Percentiles rank a stretch among this genome's conserved stretches.
Conservation (phyloP, 92 coral and sea anemone species). For the Heliopora coerulea region DNA sequence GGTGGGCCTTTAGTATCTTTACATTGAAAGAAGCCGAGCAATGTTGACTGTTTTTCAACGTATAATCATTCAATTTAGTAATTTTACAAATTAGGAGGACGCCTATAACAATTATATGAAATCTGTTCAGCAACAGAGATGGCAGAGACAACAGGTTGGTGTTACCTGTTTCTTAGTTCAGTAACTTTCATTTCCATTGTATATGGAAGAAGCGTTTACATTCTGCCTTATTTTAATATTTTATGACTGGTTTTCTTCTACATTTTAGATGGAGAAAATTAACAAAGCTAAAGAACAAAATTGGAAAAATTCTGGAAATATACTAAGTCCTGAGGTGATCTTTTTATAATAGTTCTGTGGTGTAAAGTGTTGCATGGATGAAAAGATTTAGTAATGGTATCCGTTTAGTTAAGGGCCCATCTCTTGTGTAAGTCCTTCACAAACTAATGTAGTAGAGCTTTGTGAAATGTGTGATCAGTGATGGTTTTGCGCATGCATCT, state of each 20-base stretch:
- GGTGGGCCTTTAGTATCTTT: too few species aligned
- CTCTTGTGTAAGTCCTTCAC: too few species aligned
- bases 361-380: too few species aligned
- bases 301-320: slow-evolving; percentile 75
- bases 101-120: slow-evolving; percentile 84
- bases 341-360: too few species aligned
- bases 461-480: too few species aligned
- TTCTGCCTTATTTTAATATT: not conserved
- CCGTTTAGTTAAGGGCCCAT: not conserved
- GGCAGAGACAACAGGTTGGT: slow-evolving; percentile 91
- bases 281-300: slow-evolving; percentile 86
- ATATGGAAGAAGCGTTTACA: not conserved
- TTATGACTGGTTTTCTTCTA: not conserved
- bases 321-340: slow-evolving; percentile 82
- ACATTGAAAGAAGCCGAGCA: too few species aligned
- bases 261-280: slow-evolving; percentile 72
- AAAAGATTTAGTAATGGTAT: too few species aligned
- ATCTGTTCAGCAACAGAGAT: slow-evolving; percentile 91
- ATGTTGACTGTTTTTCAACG: too few species aligned
- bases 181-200: not conserved
- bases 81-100: slow-evolving; percentile 62
- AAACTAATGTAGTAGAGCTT: too few species aligned
- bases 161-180: not conserved
- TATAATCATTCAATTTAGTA: too few species aligned
- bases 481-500: too few species aligned